Conservation (phyloP, 2,888 invertebrate species). For the Luffia ferchaultella region DNA sequence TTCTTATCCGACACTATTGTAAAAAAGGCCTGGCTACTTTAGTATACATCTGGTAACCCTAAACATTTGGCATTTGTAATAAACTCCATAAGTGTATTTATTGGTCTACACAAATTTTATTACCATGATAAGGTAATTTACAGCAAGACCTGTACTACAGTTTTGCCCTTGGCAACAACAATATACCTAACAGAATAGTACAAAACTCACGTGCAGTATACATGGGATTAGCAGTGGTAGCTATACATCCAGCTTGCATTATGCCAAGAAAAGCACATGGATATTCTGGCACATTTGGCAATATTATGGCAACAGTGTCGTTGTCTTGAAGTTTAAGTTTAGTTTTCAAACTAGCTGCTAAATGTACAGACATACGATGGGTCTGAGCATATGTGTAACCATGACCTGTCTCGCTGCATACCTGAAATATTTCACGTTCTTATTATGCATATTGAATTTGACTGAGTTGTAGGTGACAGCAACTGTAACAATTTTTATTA, state of each 20-base stretch:
- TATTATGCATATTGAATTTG: neutral
- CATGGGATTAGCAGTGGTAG: constrained; percentile 76
- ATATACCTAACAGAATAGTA: no score
- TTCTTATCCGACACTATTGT: no score
- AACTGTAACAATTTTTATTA: no score
- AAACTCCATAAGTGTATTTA: no score
- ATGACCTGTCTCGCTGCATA: constrained; percentile 76
- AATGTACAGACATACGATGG: constrained; percentile 66
- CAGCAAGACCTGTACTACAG: no score
- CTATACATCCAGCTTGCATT: constrained; percentile 72
- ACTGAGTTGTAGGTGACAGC: no score
- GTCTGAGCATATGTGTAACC: constrained; percentile 76
- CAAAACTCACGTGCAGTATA: constrained; percentile 47
- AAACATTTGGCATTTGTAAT: no score
- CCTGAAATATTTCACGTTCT: constrained; percentile 54
- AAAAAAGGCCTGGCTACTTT: no score
- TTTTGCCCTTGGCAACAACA: no score
- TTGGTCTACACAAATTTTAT: no score
- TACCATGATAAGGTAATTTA: no score
- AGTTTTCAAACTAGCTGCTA: constrained; percentile 70
- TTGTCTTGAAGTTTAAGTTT: constrained; percentile 70
- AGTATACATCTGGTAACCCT: no score
- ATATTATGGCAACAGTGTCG: constrained; percentile 73
- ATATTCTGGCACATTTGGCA: constrained; percentile 81
- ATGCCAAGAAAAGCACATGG: constrained; percentile 70